Base-by-base conservation (phyloP, 2,113 vertebrate species). In the Lates calcarifer region DNA sequence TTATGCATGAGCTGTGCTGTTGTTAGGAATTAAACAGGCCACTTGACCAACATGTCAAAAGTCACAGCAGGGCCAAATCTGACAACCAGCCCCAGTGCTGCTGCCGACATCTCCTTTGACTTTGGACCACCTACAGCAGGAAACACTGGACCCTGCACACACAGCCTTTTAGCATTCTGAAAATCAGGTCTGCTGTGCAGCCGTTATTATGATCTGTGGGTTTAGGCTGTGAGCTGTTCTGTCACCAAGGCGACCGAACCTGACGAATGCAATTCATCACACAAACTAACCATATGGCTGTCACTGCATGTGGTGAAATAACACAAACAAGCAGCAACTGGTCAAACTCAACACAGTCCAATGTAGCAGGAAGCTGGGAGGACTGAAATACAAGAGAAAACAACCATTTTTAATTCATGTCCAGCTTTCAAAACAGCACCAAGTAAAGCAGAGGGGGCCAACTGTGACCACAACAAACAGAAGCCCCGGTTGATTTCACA, bases 291-390 rank as follows among this genome's bases (percentile, higher is more conserved):
- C 84, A 89, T 84, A 85, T 82, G 77, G 64, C 64, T 75, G 67
- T 85, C 84, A 65, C 76, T 12, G 57, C 89, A 71, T 77, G 69
- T 12, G 39, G 69, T 57, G 31, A 47, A 51, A 72, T 11, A 71
- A 77, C 81, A 85, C 74, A 71, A 83, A 86, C 79, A 83, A 85
- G 79, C 69, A 75, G 51, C 67, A 74, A 79, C 49, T 68, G 77
- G 62, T 88, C 61, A 77, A 73, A 83, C 28, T 56, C 69, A 65
- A 43, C 65, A 39, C 47, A 63, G 47, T 13, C 64, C n/a, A 63
- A 29, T 49, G 77, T 15, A 1, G 64, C 47, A 73, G 77, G 69
- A 83, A 51, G 64, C 62, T 60, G 37, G 28, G 26, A 63, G 51
- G 61, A 53, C 24, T 29, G 31, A 28, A 22, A 24, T 20, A 33